Conservation (phyloP, 1,140 invertebrate species). For the Drosophila pectinifera region DNA sequence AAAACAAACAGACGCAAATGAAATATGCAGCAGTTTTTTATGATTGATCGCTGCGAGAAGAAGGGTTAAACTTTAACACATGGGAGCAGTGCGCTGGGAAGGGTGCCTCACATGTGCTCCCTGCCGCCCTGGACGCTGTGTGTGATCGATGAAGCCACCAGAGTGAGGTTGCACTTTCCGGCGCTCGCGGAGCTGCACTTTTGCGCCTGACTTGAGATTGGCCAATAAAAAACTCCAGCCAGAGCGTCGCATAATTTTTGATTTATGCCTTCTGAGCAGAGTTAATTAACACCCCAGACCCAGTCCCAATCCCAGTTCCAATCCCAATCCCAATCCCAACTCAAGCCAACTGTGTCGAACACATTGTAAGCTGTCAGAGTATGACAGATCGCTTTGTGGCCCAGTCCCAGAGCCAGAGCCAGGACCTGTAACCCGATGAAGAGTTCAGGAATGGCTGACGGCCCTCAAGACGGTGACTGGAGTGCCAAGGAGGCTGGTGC, state of each 20-base stretch:
- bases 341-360: slow-evolving; percentile 35
- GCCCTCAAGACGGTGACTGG: slow-evolving; percentile 16
- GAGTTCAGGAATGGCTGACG: slow-evolving; percentile 52
- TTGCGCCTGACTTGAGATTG: slow-evolving; percentile 54
- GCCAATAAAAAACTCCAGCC: slow-evolving; percentile 22
- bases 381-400: slow-evolving; percentile 73
- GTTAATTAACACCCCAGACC: slow-evolving; percentile 68
- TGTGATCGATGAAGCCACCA: slow-evolving; percentile 58
- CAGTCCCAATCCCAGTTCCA: neutral
- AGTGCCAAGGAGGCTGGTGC: slow-evolving; percentile 28
- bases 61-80: slow-evolving; percentile 75
- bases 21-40: slow-evolving; percentile 44
- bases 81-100: slow-evolving; percentile 36
- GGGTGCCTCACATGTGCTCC: slow-evolving; percentile 52
- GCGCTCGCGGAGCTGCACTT: slow-evolving; percentile 38
- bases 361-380: slow-evolving; percentile 72
- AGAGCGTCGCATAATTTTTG: slow-evolving; percentile 62
- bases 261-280: slow-evolving; percentile 63
- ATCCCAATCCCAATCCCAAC: neutral
- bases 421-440: slow-evolving; percentile 54
- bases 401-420: slow-evolving; percentile 42
- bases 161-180: slow-evolving; percentile 62
- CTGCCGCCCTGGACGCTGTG: slow-evolving; percentile 13
- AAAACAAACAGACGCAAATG: slow-evolving; percentile 34
- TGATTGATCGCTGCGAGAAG: slow-evolving; percentile 77